A percentile compares a stretch with the other conserved stretches of the same genome.
Conservation (phyloP, 2,888 invertebrate species). For the Tryphoninae sp. region DNA sequence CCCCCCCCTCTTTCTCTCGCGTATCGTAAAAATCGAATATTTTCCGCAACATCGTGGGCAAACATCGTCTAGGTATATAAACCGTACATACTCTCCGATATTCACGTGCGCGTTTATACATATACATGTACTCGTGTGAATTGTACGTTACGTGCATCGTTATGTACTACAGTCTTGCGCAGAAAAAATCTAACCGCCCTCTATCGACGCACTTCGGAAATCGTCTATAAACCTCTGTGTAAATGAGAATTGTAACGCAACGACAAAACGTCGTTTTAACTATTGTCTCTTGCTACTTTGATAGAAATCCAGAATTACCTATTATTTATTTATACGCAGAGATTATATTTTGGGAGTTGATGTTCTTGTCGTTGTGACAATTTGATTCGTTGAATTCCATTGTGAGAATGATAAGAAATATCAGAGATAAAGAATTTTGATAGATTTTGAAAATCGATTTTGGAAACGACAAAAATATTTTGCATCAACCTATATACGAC, state of each 20-base stretch:
- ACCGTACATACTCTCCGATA: neutral
- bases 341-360: too few relatives aligned
- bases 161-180: conserved; percentile 1
- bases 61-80: conserved; percentile 60
- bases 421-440: too few relatives aligned
- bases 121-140: neutral
- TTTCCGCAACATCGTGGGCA: conserved; percentile 73
- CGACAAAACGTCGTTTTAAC: neutral
- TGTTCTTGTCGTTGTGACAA: too few relatives aligned
- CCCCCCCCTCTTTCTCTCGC: conserved; percentile 45
- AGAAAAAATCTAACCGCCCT: conserved; percentile 3
- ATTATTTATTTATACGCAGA: too few relatives aligned
- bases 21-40: conserved; percentile 80
- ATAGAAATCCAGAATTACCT: neutral
- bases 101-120: neutral
- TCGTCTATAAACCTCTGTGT: neutral
- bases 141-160: conserved; percentile 9
- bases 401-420: too few relatives aligned
- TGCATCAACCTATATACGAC: neutral
- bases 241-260: conserved; percentile 25
- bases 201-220: conserved; percentile 3
- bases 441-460: too few relatives aligned
- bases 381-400: too few relatives aligned
- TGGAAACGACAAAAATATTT: neutral
- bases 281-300: conserved; percentile 17